phyloP scores from a whole-genome alignment of 2,113 vertebrate species.

The Carlito syrichta region DNA sequence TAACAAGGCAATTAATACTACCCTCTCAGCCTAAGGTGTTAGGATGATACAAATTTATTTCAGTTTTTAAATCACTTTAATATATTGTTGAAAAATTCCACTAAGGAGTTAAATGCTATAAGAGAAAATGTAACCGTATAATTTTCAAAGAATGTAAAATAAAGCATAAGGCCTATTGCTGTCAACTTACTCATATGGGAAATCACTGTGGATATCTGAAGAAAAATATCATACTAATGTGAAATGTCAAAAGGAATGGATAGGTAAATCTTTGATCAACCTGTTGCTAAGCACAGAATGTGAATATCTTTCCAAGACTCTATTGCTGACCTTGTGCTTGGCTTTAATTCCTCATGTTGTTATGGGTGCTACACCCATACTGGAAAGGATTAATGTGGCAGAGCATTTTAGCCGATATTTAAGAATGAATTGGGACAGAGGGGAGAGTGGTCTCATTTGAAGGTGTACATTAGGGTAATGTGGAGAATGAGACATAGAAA shows the following conservation, averaged over 20 bases:
- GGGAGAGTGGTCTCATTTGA: neutral
- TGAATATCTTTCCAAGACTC: neutral
- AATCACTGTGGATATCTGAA: neutral
- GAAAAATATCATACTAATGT: neutral
- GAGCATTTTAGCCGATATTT: neutral
- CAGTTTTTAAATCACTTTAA: conserved; percentile 19
- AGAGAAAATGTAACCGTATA: conserved; percentile 10
- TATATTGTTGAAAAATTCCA: neutral
- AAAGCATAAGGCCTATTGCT: neutral
- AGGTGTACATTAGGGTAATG: neutral
- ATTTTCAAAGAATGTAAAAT: conserved; percentile 2
- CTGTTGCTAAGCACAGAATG: neutral
- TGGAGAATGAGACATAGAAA: conserved; percentile 2
- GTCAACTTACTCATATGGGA: neutral
- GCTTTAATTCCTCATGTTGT: neutral
- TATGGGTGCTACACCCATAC: neutral
- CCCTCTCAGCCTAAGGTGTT: neutral
- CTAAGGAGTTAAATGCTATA: neutral
- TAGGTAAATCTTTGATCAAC: neutral
- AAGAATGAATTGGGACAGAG: neutral
- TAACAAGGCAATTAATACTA: neutral
- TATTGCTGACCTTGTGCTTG: neutral
- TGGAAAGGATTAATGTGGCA: neutral
- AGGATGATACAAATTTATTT: neutral
- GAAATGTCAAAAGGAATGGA: neutral